phyloP scores from a whole-genome alignment of 2,888 invertebrate species.

The Lasioglossum malachurum region DNA sequence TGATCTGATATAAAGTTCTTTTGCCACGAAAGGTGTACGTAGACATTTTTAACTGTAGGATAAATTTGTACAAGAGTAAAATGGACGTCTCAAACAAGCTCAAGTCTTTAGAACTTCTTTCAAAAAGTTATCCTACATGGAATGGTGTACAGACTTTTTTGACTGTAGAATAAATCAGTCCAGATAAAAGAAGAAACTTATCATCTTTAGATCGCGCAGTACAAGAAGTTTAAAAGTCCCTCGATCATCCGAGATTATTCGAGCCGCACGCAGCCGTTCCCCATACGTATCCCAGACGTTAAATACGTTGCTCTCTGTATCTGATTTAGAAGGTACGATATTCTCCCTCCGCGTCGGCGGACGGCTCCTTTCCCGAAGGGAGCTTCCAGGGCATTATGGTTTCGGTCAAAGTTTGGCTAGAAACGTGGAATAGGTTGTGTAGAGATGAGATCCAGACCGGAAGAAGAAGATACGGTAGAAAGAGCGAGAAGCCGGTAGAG shows the following conservation, averaged over 20 bases:
- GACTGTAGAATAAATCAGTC: neutral
- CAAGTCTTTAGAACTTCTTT: no score
- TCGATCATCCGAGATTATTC: neutral
- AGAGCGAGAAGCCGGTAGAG: constrained; percentile 16
- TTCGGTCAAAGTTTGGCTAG: constrained; percentile 67
- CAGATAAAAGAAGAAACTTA: neutral
- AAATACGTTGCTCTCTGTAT: neutral
- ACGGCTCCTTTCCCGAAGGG: constrained; percentile 54
- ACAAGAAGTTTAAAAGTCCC: neutral
- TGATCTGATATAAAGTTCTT: neutral
- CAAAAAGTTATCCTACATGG: neutral
- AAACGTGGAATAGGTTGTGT: constrained; percentile 69
- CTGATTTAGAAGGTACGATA: constrained; percentile 38
- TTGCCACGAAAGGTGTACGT: neutral
- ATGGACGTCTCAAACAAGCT: no score
- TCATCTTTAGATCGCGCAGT: neutral
- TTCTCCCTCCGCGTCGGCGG: constrained; percentile 38
- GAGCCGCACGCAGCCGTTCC: neutral
- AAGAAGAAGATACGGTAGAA: constrained; percentile 24
- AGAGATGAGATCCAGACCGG: constrained; percentile 64
- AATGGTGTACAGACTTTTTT: neutral
- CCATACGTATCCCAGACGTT: neutral
- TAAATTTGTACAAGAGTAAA: neutral
- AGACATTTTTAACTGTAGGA: neutral
- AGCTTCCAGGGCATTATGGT: constrained; percentile 61